These are phyloP conservation scores for Aphaenogaster floridana DNA, from an alignment of 1,140 invertebrate species.

Conservation along the genomic window DNA sequence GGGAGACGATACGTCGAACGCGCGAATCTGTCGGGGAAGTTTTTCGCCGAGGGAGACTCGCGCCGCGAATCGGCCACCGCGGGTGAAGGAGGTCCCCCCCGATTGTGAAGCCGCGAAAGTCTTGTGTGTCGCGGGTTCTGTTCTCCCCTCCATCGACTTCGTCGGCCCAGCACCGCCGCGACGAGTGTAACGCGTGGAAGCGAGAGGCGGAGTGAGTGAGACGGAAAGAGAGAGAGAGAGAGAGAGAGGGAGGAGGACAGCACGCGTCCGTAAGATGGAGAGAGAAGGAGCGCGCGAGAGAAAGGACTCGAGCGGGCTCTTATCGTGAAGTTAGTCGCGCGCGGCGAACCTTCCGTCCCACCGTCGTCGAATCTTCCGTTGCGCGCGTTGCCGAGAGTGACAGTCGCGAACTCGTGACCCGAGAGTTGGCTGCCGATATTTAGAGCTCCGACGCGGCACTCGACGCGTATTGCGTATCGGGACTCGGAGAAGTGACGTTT, in stretches of 20 bases:
- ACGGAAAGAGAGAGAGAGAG: neutral
- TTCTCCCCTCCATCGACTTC: neutral
- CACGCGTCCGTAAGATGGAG: neutral
- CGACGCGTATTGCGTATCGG: neutral
- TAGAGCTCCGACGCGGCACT: slow-evolving; percentile 22
- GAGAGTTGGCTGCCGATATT: slow-evolving; percentile 23
- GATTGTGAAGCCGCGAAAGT: slow-evolving; percentile 63
- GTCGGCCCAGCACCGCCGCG: slow-evolving; percentile 1
- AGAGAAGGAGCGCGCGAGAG: slow-evolving; percentile 33
- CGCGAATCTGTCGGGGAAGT: neutral
- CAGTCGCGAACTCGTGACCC: slow-evolving; percentile 51
- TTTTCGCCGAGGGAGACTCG: neutral
- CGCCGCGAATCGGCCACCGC: neutral
- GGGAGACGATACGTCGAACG: neutral
- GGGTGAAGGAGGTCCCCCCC: neutral
- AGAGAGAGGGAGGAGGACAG: neutral
- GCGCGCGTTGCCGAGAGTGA: slow-evolving; percentile 68
- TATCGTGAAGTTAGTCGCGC: slow-evolving; percentile 74
- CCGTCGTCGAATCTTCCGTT: slow-evolving; percentile 70
- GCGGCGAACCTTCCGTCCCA: slow-evolving; percentile 73
- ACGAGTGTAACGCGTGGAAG: slow-evolving; percentile 30
- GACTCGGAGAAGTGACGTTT: neutral
- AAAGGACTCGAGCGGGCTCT: slow-evolving; percentile 56
- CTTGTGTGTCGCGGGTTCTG: slow-evolving; percentile 53
- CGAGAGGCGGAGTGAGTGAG: slow-evolving; percentile 6